Evolutionary conservation across 2,113 vertebrate genomes (phyloP).

Genomic region (Pollimyrus isidori): DNA sequence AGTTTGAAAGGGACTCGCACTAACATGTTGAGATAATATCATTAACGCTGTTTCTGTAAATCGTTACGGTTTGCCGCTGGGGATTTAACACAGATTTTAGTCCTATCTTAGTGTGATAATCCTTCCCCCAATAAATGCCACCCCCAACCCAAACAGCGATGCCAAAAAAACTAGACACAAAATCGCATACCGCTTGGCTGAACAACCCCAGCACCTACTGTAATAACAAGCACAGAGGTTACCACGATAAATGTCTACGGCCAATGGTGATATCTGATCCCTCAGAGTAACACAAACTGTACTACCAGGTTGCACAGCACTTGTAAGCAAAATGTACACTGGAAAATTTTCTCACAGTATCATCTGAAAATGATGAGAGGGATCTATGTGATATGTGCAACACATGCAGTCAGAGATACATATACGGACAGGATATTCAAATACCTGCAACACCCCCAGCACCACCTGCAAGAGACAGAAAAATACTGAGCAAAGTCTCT

Average conservation of each 20-base stretch:
- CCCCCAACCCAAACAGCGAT: neutral
- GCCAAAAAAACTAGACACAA: neutral
- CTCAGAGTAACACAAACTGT: neutral
- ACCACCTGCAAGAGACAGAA: constrained; percentile 24
- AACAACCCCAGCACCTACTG: constrained; percentile 48
- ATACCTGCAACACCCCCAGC: constrained; percentile 25
- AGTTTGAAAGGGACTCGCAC: neutral
- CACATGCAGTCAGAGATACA: neutral
- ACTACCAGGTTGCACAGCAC: constrained; percentile 15
- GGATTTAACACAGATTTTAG: neutral
- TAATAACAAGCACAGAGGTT: neutral
- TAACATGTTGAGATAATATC: neutral
- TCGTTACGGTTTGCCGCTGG: neutral
- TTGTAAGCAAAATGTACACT: neutral
- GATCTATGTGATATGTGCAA: neutral
- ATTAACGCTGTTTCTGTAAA: neutral
- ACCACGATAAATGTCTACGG: neutral
- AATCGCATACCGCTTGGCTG: constrained; percentile 46
- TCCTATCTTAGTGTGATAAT: neutral
- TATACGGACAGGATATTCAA: neutral
- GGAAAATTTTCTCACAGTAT: neutral
- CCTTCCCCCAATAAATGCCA: neutral
- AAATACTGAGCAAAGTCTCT: neutral
- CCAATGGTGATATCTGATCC: neutral
- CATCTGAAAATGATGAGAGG: neutral